Percentiles rank a stretch among this genome's conserved stretches.
Conservation (phyloP, 1,140 invertebrate genomes). For the Lerema accius region DNA sequence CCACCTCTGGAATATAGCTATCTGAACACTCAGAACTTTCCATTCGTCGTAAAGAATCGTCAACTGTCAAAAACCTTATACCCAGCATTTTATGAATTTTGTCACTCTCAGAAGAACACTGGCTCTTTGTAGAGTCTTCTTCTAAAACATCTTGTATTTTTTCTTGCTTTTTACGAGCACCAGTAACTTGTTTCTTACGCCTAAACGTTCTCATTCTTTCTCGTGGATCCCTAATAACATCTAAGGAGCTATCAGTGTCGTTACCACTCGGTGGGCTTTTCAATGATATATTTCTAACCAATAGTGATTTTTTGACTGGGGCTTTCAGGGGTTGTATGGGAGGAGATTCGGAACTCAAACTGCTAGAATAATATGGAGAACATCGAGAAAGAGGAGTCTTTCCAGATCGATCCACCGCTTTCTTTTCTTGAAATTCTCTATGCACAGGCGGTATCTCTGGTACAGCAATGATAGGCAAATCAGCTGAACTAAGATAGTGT, state of each 20-base stretch:
- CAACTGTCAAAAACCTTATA: constrained; percentile 64
- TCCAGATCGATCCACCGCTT: constrained; percentile 63
- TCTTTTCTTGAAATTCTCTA: constrained; percentile 77
- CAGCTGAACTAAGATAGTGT: constrained; percentile 82
- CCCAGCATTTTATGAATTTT: constrained; percentile 79
- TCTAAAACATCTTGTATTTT: constrained; percentile 83
- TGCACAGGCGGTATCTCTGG: constrained; percentile 72
- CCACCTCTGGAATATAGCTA: constrained; percentile 86
- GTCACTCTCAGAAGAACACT: constrained; percentile 81
- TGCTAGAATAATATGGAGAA: constrained; percentile 88
- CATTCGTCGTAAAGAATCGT: constrained; percentile 68
- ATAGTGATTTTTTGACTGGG: constrained; percentile 82
- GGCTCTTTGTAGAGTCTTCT: constrained; percentile 81
- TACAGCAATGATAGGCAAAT: constrained; percentile 72
- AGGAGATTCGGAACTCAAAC: constrained; percentile 86
- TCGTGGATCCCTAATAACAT: constrained; percentile 84
- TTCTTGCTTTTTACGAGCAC: constrained; percentile 82
- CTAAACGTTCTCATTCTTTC: constrained; percentile 85
- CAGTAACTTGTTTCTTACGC: constrained; percentile 84
- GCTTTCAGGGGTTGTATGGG: constrained; percentile 84
- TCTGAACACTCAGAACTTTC: constrained; percentile 86
- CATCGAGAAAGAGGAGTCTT: constrained; percentile 84
- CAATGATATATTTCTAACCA: constrained; percentile 78
- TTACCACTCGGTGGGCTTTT: constrained; percentile 87
- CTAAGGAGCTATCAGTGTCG: constrained; percentile 87